Percentiles rank a stretch among this genome's conserved stretches.
Conservation (phyloP, 2,113 vertebrate species). For the Syrrhaptes paradoxus region DNA sequence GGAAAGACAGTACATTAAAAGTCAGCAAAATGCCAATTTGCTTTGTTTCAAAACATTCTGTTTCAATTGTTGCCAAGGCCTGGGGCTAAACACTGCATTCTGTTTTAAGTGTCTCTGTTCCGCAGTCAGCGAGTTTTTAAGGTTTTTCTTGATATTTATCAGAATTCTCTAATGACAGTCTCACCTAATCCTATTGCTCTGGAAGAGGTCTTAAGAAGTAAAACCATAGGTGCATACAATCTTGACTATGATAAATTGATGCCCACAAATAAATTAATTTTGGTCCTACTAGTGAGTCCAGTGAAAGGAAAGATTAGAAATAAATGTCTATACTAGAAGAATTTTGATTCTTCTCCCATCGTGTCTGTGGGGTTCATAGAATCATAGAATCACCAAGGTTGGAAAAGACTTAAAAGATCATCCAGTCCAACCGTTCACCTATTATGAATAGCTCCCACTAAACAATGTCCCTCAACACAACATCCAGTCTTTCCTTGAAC, state of each 20-base stretch:
- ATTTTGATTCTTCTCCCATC: neutral
- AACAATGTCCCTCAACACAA: no score
- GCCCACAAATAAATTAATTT: neutral
- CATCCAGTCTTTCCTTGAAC: no score
- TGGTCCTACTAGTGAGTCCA: neutral
- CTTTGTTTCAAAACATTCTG: conserved; percentile 71
- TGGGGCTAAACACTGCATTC: conserved; percentile 61
- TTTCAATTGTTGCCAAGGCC: conserved; percentile 77
- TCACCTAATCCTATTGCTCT: conserved; percentile 56
- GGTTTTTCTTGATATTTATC: conserved; percentile 20
- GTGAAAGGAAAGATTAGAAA: neutral
- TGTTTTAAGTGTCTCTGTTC: conserved; percentile 55
- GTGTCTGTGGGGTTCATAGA: neutral
- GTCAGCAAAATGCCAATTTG: conserved; percentile 75
- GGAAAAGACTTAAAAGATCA: no score
- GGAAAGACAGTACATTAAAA: conserved; percentile 61
- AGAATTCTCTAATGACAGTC: conserved; percentile 5
- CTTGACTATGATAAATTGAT: neutral
- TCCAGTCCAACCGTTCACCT: no score
- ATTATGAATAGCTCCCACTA: no score
- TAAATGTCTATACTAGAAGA: neutral
- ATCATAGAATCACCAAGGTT: no score
- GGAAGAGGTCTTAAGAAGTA: conserved; percentile 26
- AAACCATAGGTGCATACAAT: neutral
- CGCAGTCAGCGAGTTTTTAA: conserved; percentile 12